Percentiles rank a stretch among this genome's conserved stretches.
phyloP scores from a whole-genome alignment of 2,113 vertebrate species.

The Puntigrus tetrazona region DNA sequence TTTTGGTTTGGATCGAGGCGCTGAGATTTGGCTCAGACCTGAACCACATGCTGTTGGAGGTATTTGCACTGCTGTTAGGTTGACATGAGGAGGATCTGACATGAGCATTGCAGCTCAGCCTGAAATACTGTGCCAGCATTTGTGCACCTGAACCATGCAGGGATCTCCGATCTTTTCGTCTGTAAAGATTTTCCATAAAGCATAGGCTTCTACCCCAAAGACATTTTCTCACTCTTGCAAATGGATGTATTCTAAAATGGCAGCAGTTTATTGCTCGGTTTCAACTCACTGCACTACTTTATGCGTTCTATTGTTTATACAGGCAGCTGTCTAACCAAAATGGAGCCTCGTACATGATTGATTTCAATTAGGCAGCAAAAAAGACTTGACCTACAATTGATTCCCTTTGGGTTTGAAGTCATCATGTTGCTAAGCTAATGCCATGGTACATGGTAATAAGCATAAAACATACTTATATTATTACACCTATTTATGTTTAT shows the following conservation, averaged over 20 bases:
- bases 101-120: slow-evolving; percentile 28
- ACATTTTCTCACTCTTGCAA: neutral
- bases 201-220: neutral
- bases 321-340: neutral
- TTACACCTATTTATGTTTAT: neutral
- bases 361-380: neutral
- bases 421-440: neutral
- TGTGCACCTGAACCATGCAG: slow-evolving; percentile 11
- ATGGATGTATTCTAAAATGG: slow-evolving; percentile 17
- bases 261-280: neutral
- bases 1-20: slow-evolving; percentile 27
- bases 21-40: slow-evolving; percentile 61
- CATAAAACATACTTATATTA: neutral
- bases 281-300: neutral
- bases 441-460: neutral
- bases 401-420: neutral
- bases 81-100: slow-evolving; percentile 55
- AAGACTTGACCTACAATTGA: neutral
- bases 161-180: neutral
- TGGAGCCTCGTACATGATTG: neutral
- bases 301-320: neutral
- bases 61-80: slow-evolving; percentile 68
- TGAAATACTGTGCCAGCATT: slow-evolving; percentile 42
- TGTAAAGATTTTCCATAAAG: neutral
- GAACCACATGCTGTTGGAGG: slow-evolving; percentile 62